Conservation (phyloP, 2,113 vertebrate species). For the Chauna torquata region DNA sequence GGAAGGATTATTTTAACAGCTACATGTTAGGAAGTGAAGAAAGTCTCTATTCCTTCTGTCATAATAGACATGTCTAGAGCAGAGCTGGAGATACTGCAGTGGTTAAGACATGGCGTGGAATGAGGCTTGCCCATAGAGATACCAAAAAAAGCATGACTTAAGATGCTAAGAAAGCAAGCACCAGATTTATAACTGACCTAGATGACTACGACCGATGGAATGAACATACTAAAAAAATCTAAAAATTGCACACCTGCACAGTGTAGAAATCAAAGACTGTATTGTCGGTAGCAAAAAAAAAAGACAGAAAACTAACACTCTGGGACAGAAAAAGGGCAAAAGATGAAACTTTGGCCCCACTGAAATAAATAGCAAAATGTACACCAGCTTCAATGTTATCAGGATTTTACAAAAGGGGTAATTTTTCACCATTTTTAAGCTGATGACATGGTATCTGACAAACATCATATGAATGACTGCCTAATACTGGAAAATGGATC, state of each 20-base stretch:
- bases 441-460: neutral
- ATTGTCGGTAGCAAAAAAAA: neutral
- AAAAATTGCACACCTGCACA: constrained; percentile 8
- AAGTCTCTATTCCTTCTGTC: constrained; percentile 52
- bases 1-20: constrained; percentile 63
- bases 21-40: constrained; percentile 39
- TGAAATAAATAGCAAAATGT: neutral
- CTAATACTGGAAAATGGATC: neutral
- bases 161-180: constrained; percentile 12
- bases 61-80: constrained; percentile 46
- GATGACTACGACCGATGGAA: neutral
- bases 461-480: neutral
- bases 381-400: neutral
- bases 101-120: neutral
- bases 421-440: neutral
- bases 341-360: neutral
- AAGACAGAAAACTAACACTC: neutral
- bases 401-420: neutral
- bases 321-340: neutral
- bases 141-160: neutral
- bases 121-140: neutral
- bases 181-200: constrained; percentile 11
- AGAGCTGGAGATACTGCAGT: constrained; percentile 4
- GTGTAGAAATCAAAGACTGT: neutral
- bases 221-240: neutral